Evolutionary conservation across 1,140 invertebrate genomes (phyloP).

Genomic region (Pseudomyrmex sp.): DNA sequence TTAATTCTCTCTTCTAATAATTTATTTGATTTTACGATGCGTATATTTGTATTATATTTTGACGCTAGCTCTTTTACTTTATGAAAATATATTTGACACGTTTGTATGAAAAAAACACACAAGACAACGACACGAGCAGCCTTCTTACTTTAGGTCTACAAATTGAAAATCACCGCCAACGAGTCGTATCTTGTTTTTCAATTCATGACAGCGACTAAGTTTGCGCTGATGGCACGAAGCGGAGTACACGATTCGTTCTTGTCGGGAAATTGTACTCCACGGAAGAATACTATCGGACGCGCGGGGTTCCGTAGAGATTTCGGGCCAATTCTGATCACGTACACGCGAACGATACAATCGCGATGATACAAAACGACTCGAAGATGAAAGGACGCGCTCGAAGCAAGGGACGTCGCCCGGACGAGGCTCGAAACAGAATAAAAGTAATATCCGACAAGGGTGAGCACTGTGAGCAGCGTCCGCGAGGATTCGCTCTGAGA

Average conservation of each 20-base stretch:
- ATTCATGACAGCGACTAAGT: constrained; percentile 40
- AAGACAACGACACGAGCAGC: neutral
- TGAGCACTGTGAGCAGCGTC: constrained; percentile 41
- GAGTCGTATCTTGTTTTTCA: constrained; percentile 11
- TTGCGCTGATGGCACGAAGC: constrained; percentile 39
- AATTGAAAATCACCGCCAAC: constrained; percentile 36
- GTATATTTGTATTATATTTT: too few relatives aligned
- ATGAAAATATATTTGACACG: neutral
- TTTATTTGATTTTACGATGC: too few relatives aligned
- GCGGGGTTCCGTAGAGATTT: constrained; percentile 15
- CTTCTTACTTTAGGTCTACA: neutral
- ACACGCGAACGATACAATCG: constrained; percentile 31
- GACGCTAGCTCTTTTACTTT: too few relatives aligned
- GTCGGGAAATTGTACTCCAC: constrained; percentile 51
- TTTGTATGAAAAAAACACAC: neutral
- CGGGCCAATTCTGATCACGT: constrained; percentile 63
- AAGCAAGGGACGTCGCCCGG: constrained; percentile 30
- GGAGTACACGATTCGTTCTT: constrained; percentile 43
- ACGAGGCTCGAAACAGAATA: constrained; percentile 58
- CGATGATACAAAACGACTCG: constrained; percentile 62
- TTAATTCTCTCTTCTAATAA: neutral
- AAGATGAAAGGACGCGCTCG: constrained; percentile 68
- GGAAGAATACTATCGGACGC: constrained; percentile 16
- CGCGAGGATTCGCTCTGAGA: constrained; percentile 41
- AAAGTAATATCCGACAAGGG: constrained; percentile 52